These are phyloP conservation scores for Erynnis tages DNA, from an alignment of 2,888 invertebrate species.

Conservation along the genomic window DNA sequence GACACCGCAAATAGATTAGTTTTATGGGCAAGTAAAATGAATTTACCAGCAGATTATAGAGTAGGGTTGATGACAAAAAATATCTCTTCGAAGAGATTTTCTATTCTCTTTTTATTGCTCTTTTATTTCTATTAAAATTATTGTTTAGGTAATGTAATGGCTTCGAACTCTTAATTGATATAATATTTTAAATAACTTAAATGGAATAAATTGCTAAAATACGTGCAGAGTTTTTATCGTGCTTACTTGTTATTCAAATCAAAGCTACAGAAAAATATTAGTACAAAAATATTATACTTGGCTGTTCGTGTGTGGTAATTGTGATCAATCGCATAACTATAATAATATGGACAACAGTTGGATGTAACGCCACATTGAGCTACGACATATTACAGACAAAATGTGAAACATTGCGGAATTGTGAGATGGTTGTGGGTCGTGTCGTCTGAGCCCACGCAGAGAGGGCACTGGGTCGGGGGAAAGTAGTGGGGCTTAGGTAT, in stretches of 20 bases:
- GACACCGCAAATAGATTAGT: constrained; percentile 13
- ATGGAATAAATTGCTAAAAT: too few species aligned
- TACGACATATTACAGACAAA: constrained; percentile 67
- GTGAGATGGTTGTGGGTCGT: constrained; percentile 69
- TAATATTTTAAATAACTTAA: too few species aligned
- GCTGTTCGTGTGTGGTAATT: too few species aligned
- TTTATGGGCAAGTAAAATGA: constrained; percentile 15
- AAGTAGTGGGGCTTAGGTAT: constrained; percentile 63
- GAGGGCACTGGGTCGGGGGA: constrained; percentile 80
- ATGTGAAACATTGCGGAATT: constrained; percentile 72
- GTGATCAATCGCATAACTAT: too few species aligned
- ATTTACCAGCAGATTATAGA: constrained; percentile 14
- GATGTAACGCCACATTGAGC: too few species aligned
- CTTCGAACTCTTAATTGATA: too few species aligned
- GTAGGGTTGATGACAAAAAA: constrained; percentile 9
- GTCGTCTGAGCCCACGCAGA: constrained; percentile 57
- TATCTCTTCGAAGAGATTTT: background rate
- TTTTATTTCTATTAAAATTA: constrained; percentile 23
- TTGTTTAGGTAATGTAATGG: too few species aligned
- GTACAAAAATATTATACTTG: too few species aligned
- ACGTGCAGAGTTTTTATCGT: too few species aligned
- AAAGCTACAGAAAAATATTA: too few species aligned
- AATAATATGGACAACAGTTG: too few species aligned
- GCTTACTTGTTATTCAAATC: too few species aligned
- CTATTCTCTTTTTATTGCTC: background rate